phyloP scores from a whole-genome alignment of 2,113 vertebrate genomes.

The Illadopsis cleaveri region DNA sequence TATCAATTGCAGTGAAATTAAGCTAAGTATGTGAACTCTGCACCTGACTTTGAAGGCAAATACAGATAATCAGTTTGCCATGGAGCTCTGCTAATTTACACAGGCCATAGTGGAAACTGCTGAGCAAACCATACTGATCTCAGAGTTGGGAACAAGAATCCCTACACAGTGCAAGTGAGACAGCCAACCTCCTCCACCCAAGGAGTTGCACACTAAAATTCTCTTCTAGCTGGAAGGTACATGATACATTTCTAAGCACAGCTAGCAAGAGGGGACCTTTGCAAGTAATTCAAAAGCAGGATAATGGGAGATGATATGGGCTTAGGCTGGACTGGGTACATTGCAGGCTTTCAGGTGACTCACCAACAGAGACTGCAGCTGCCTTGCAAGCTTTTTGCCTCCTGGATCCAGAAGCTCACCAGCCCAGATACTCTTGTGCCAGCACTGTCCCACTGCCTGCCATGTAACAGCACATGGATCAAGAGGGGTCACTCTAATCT shows the following conservation, averaged over 20 bases:
- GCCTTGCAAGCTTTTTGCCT: neutral
- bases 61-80: neutral
- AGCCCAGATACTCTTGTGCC: neutral
- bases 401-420: neutral
- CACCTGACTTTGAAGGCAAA: neutral
- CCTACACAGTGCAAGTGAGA: fast-evolving
- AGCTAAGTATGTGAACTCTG: neutral
- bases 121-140: neutral
- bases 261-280: neutral
- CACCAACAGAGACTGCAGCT: neutral
- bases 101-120: neutral
- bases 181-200: neutral
- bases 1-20: neutral
- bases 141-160: neutral
- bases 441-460: neutral
- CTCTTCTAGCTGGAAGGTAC: neutral
- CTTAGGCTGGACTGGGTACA: neutral
- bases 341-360: neutral
- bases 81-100: neutral
- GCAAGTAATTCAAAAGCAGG: neutral
- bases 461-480: neutral
- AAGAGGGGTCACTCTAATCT: neutral
- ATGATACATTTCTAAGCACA: neutral
- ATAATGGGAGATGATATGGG: neutral
- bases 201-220: neutral